These are phyloP conservation scores for Timandra comae DNA, from an alignment of 2,888 invertebrate species.

Conservation along the genomic window DNA sequence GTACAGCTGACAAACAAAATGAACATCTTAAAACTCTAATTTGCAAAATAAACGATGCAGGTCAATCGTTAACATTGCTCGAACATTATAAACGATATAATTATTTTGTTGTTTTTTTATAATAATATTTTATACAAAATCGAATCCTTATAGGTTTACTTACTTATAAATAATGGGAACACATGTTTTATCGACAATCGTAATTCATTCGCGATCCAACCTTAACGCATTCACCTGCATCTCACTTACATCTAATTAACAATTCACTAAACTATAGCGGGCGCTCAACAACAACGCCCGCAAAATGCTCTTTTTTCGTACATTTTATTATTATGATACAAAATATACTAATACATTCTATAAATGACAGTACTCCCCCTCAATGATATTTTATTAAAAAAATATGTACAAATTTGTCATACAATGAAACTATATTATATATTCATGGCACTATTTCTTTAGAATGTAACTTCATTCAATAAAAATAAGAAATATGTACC, in stretches of 20 bases:
- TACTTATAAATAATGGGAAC: slow-evolving; percentile 48
- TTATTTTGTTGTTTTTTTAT: slow-evolving; percentile 29
- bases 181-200: slow-evolving; percentile 47
- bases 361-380: slow-evolving; percentile 27
- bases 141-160: slow-evolving; percentile 44
- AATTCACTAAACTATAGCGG: slow-evolving; percentile 45
- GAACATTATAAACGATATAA: slow-evolving; percentile 26
- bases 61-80: slow-evolving; percentile 62
- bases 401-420: slow-evolving; percentile 63
- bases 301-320: slow-evolving; percentile 44
- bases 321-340: slow-evolving; percentile 34
- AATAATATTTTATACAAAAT: slow-evolving; percentile 34
- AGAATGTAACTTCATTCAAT: slow-evolving; percentile 44
- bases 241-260: slow-evolving; percentile 36
- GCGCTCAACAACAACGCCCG: slow-evolving; percentile 34
- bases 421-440: slow-evolving; percentile 37
- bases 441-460: slow-evolving; percentile 67
- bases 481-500: slow-evolving; percentile 61
- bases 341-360: slow-evolving; percentile 32
- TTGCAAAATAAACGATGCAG: slow-evolving; percentile 58
- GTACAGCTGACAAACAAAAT: slow-evolving; percentile 66
- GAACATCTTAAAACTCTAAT: slow-evolving; percentile 39
- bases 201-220: slow-evolving; percentile 48
- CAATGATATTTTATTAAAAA: slow-evolving; percentile 55
- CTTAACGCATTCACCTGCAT: slow-evolving; percentile 68